Conservation (phyloP, 1,140 invertebrate species). For the Drosophila suzukii region DNA sequence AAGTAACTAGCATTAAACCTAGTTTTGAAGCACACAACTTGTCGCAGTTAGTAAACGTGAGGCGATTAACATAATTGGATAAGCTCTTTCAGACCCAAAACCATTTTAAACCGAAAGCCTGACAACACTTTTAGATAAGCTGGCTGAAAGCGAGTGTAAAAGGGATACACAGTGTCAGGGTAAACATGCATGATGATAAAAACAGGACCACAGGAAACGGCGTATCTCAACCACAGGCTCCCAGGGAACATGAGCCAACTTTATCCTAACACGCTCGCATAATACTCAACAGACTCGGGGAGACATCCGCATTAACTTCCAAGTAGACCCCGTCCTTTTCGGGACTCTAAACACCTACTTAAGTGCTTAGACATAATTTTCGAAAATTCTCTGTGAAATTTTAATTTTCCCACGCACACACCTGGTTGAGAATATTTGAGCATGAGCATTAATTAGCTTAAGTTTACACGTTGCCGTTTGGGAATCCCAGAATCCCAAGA, state of each 20-base stretch:
- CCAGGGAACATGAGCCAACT: conserved; percentile 19
- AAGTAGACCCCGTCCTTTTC: conserved; percentile 2
- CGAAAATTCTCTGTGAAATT: conserved; percentile 36
- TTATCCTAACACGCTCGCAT: conserved; percentile 14
- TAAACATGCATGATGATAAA: conserved; percentile 24
- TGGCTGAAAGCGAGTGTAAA: neutral
- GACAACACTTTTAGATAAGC: conserved; percentile 4
- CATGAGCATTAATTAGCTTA: conserved; percentile 33
- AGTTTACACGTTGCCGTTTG: conserved; percentile 15
- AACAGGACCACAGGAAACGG: conserved; percentile 6
- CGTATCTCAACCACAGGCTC: conserved; percentile 2
- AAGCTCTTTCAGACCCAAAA: conserved; percentile 20
- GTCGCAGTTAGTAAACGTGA: neutral
- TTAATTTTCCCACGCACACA: conserved; percentile 27
- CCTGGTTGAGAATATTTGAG: conserved; percentile 16
- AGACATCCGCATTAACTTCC: conserved; percentile 15
- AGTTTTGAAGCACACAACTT: conserved; percentile 2
- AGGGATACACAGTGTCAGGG: conserved; percentile 4
- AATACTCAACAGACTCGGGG: neutral
- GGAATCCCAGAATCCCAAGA: conserved; percentile 4
- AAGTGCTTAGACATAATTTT: conserved; percentile 47
- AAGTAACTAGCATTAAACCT: neutral
- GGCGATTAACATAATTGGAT: conserved; percentile 27
- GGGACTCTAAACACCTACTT: conserved; percentile 36
- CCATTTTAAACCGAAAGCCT: conserved; percentile 7